Evolutionary conservation across 2,888 invertebrate species (phyloP).

Genomic region (Mamestra brassicae): DNA sequence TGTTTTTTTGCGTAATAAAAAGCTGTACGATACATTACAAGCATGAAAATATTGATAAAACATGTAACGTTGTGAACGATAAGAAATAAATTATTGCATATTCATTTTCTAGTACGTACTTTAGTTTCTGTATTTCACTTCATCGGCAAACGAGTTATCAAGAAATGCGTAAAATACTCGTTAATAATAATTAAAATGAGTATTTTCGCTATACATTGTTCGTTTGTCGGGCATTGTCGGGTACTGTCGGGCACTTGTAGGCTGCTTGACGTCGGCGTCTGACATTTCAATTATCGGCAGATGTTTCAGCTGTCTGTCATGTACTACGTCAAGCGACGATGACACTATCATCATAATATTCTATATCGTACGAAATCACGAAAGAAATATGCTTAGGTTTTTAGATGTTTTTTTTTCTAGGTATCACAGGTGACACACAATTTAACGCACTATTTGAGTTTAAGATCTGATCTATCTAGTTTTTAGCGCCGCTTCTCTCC

Average conservation of each 20-base stretch:
- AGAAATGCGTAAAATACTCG: constrained; percentile 1
- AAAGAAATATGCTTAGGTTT: constrained; percentile 2
- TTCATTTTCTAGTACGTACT: background rate
- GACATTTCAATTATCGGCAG: constrained; percentile 71
- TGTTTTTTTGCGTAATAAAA: background rate
- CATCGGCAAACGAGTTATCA: background rate
- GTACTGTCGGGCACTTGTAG: constrained; percentile 42
- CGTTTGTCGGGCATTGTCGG: constrained; percentile 42
- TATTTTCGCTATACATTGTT: constrained; percentile 45
- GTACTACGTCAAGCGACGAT: constrained; percentile 32
- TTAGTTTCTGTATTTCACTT: background rate
- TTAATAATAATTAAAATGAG: constrained; percentile 26
- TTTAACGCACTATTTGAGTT: background rate
- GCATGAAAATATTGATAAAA: background rate
- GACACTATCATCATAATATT: constrained; percentile 52
- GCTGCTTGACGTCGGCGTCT: constrained; percentile 52
- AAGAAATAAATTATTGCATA: background rate
- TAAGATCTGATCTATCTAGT: background rate
- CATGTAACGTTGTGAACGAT: background rate
- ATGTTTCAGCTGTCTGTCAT: constrained; percentile 66
- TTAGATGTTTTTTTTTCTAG: background rate
- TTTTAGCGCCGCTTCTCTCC: no score
- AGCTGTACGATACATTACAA: background rate
- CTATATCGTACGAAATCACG: background rate
- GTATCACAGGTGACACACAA: background rate